A percentile compares a stretch with the other conserved stretches of the same genome.
phyloP scores from a whole-genome alignment of 2,797 vertebrate genomes.

The Hypotaenidia philippensis region DNA sequence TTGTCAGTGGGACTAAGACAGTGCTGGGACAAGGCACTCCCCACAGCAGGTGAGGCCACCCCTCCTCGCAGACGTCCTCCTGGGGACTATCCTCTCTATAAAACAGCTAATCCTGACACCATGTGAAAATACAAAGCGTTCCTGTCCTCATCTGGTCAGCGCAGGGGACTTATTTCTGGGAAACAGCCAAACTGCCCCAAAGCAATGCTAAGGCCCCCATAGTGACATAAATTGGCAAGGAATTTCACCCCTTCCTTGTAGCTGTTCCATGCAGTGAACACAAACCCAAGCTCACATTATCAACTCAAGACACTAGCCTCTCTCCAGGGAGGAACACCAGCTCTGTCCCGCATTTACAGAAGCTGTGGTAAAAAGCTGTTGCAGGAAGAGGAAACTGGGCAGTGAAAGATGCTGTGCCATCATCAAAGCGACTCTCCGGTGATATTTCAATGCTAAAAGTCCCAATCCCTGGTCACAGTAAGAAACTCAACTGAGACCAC shows the following conservation, averaged over 20 bases:
- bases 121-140: neutral
- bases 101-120: neutral
- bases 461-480: too few relatives aligned
- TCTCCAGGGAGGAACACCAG: neutral
- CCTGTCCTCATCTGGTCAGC: neutral
- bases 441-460: neutral
- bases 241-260: neutral
- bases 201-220: neutral
- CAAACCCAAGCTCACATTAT: neutral
- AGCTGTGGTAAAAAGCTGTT: neutral
- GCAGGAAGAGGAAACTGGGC: neutral
- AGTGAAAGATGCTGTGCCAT: neutral
- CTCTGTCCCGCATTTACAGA: neutral
- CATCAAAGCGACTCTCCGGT: neutral
- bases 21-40: neutral
- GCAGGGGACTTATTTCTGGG: neutral
- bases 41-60: neutral
- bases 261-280: neutral
- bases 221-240: neutral
- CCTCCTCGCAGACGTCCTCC: neutral
- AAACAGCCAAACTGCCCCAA: neutral
- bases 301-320: neutral
- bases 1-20: neutral
- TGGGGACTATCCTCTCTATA: neutral
- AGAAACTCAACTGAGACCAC: neutral